Evolutionary conservation across 2,888 invertebrate species (phyloP).

Genomic region (Nomada fabriciana): DNA sequence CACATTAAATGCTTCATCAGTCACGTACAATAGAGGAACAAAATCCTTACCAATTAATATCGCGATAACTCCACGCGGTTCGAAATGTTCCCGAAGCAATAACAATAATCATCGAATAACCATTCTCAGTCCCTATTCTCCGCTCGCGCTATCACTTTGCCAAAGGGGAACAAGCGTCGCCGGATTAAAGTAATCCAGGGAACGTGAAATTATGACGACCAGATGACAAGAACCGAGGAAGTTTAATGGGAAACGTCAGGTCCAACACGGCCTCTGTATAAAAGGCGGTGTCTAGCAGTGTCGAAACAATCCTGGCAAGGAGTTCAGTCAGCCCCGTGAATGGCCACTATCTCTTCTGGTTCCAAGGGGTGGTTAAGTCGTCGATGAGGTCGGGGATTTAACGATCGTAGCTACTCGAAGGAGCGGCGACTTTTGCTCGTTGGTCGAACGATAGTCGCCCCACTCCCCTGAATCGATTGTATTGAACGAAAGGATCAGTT

Average conservation of each 20-base stretch:
- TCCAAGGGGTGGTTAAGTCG: slow-evolving; percentile 65
- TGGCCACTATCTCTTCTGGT: slow-evolving; percentile 69
- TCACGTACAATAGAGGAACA: too few species aligned
- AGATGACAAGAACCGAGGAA: slow-evolving; percentile 60
- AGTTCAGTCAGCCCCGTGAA: slow-evolving; percentile 69
- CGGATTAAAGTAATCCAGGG: slow-evolving; percentile 44
- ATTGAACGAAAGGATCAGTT: slow-evolving; percentile 51
- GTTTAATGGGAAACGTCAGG: slow-evolving; percentile 70
- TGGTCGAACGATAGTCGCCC: slow-evolving; percentile 22
- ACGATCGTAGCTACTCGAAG: slow-evolving; percentile 64
- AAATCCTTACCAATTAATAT: neutral
- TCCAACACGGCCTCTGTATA: slow-evolving; percentile 38
- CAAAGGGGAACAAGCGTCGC: neutral
- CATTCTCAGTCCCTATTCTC: neutral
- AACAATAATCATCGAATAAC: neutral
- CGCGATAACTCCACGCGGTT: neutral
- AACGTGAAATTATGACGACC: slow-evolving; percentile 55
- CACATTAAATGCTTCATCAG: too few species aligned
- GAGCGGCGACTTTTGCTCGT: slow-evolving; percentile 52
- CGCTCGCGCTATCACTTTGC: neutral
- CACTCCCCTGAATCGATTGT: slow-evolving; percentile 49
- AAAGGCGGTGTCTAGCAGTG: slow-evolving; percentile 40
- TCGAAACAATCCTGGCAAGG: slow-evolving; percentile 65
- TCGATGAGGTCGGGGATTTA: slow-evolving; percentile 69
- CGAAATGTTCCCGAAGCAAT: too few species aligned